A percentile compares a stretch with the other conserved stretches of the same genome.
Evolutionary conservation across 2,113 vertebrate species (phyloP).

Genomic region (Aphelocoma coerulescens): DNA sequence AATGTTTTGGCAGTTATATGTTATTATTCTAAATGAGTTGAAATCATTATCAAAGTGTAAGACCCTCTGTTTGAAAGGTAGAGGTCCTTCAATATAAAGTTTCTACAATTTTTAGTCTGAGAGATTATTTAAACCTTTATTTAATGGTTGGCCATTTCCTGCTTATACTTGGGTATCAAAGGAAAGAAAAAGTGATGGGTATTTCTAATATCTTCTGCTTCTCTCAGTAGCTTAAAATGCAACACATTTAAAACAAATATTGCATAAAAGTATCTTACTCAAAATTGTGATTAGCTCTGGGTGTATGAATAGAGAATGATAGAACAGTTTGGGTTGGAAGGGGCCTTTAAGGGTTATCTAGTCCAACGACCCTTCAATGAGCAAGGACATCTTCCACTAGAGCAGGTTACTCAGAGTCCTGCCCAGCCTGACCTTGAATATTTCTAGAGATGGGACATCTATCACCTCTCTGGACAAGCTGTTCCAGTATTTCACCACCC

Average conservation of each 20-base stretch:
- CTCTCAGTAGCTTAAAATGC: not conserved
- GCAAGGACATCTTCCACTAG: not conserved
- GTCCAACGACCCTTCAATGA: not conserved
- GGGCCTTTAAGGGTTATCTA: not conserved
- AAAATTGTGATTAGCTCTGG: not conserved
- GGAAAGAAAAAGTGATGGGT: not conserved
- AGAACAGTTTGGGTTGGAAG: not conserved
- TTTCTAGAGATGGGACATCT: not conserved
- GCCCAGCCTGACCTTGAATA: not conserved
- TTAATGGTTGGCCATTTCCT: not conserved
- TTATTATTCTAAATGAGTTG: not conserved
- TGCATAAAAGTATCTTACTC: not conserved
- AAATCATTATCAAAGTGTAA: not conserved
- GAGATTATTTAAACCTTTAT: not conserved
- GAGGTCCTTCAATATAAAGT: not conserved
- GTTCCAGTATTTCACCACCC: not conserved
- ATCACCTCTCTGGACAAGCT: not conserved
- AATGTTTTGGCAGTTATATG: not conserved
- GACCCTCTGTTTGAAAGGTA: not conserved
- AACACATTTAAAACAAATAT: not conserved
- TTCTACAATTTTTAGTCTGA: not conserved
- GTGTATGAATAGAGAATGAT: not conserved
- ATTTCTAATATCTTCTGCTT: not conserved
- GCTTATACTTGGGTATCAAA: not conserved
- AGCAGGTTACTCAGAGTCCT: not conserved